Conservation (phyloP, 2,888 invertebrate genomes). For the Deilephila porcellus region DNA sequence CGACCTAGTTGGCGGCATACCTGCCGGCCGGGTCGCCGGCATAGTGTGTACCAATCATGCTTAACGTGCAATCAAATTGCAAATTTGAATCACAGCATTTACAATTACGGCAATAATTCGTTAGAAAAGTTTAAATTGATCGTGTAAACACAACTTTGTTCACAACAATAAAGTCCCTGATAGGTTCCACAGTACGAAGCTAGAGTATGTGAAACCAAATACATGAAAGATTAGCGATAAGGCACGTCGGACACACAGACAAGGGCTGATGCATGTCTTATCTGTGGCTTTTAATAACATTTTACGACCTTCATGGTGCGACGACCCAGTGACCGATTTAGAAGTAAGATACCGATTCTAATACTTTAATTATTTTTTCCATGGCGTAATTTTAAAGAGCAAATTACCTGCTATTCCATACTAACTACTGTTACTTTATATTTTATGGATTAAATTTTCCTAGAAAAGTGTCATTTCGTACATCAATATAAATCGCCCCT, state of each 20-base stretch:
- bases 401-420: no score
- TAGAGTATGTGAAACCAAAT: not conserved
- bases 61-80: not conserved
- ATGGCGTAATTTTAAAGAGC: not conserved
- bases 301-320: not conserved
- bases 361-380: not conserved
- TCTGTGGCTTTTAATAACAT: not conserved
- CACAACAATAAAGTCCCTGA: no score
- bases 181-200: not conserved
- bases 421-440: no score
- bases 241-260: not conserved
- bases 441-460: no score
- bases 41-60: not conserved
- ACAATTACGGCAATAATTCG: no score
- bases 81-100: no score
- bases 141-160: not conserved
- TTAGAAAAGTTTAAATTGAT: no score
- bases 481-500: no score
- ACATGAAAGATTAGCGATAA: not conserved
- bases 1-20: no score
- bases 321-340: not conserved
- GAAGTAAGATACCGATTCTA: not conserved
- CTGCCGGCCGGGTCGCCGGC: no score
- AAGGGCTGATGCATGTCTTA: not conserved
- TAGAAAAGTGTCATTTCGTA: no score